Base-by-base conservation (phyloP, 2,888 invertebrate genomes). In the Empis livida region DNA sequence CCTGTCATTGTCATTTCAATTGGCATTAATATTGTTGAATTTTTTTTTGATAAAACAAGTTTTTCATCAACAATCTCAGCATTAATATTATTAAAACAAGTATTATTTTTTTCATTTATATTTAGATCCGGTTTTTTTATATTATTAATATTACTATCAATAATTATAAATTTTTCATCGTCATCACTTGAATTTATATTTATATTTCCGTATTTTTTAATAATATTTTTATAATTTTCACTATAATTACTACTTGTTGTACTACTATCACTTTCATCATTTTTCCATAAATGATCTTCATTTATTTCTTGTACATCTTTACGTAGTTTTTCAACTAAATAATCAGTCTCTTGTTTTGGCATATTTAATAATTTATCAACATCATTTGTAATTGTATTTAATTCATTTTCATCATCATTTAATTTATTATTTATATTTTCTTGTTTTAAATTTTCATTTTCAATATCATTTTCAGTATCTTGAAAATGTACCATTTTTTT, bases 301-400 rank as follows among this genome's bases (percentile, higher is more conserved):
- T 65, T 65, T 55, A 65, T 65, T 58, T 64, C 61, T 43, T 59
- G 61, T 16, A 64, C 62, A 50, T 61, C 65, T 50, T 61, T 59
- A 31, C 62, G 60, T 47, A 65, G 52, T 35, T 62, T 61, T 49
- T 64, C 64, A 48, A 65, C 53, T 35, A 53, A 47, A 48, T 49
- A 45, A 42, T 51, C 49, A 5, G 53, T 53, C 37, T 47, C 45
- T 45, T 62, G 61, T 52, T 64, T 64, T n/a, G 43, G 31, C 35
- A 46, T 15, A 48, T 57, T 57, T 43, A 61, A 49, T 49, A 65
- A 44, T 10, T 63, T 62, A 57, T 65, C 65, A 41, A 66, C 63
- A 54, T 64, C 65, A 52, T 63, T 64, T 10, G 66, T 59, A 50
- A 65, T 65, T 54, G 64, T 63, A 41, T 64, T 58, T 46, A 65